Percentiles rank a stretch among this genome's conserved stretches.
Conservation (phyloP, 2,797 vertebrate species). For the Amniataba percoides region DNA sequence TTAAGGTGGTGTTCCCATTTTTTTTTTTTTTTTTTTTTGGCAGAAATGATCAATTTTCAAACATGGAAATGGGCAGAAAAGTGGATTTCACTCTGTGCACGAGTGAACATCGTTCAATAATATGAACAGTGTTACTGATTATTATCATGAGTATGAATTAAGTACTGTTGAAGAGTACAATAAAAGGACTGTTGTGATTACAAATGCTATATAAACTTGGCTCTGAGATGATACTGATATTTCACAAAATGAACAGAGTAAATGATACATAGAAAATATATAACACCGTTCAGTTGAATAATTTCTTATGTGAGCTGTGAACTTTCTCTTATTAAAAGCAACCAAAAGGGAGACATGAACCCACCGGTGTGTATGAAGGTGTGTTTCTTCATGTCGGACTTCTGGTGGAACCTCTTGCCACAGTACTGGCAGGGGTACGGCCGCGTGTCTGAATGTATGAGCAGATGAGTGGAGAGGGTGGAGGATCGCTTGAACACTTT, state of each 20-base stretch:
- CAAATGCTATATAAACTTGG: not conserved
- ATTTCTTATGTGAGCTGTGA: not conserved
- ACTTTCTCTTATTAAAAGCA: not conserved
- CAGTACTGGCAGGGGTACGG: constrained; percentile 85
- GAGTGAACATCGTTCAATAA: not conserved
- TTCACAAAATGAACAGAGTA: no score
- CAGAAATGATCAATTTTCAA: not conserved
- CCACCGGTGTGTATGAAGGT: constrained; percentile 85
- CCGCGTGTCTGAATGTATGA: constrained; percentile 83
- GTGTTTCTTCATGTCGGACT: constrained; percentile 90
- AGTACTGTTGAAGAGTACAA: no score
- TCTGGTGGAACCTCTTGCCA: constrained; percentile 86
- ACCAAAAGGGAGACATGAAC: not conserved
- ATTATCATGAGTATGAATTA: not conserved
- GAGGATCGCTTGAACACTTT: constrained; percentile 85
- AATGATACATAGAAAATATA: not conserved
- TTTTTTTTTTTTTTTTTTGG: not conserved
- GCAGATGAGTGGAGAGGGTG: constrained; percentile 84
- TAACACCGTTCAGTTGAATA: not conserved
- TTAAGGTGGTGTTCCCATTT: not conserved
- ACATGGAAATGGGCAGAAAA: not conserved
- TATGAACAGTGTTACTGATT: not conserved
- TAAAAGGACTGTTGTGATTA: not conserved
- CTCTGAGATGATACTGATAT: not conserved
- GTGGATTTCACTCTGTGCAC: not conserved